Base-by-base conservation (phyloP, 2,797 vertebrate species). In the Poecilia gillii region DNA sequence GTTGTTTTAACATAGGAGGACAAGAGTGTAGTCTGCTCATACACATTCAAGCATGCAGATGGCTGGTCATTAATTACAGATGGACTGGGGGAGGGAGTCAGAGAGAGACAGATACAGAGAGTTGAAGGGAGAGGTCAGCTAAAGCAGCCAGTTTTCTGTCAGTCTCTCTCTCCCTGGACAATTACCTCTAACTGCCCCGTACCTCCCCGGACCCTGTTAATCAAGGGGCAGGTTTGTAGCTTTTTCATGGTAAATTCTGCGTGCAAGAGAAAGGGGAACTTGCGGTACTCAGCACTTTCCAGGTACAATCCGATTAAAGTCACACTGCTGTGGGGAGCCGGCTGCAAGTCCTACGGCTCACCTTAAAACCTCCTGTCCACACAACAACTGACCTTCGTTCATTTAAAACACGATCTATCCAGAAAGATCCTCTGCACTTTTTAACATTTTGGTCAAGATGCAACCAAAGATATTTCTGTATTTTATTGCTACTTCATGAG, bases 1-100 rank as follows among this genome's bases (percentile, higher is more conserved):
- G 91, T 94, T 92, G 92, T 92, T 92, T 91, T 92, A 91, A 91
- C 92, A 94, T 87, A 87, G 84, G 90, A 90, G 81, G 87, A 94
- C 94, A 94, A 85, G 93, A 87, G 92, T 92, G 88, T 90, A 91
- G 91, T 91, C 89, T 93, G 93, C 91, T 93, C 93, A 92, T 84
- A 94, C 86, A 91, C 91, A 92, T 81, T 90, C 86, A 93, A 86
- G 81, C 94, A 94, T 93, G 93, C 94, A 94, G 91, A 96, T 93
- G 94, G 93, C 88, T 89, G 86, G 90, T 92, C 89, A 94, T 94
- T 94, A 95, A 95, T 94, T 94, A 95, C 92, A 94, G 92, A 94
- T 91, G 91, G 89, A 88, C 88, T 87, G 87, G 87, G 87, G 88
- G 88, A 74, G 88, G 87, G 85, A 79, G 85, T 45, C 64, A 85